Evolutionary conservation across 2,797 vertebrate genomes (phyloP).

Genomic region (Avahi laniger): DNA sequence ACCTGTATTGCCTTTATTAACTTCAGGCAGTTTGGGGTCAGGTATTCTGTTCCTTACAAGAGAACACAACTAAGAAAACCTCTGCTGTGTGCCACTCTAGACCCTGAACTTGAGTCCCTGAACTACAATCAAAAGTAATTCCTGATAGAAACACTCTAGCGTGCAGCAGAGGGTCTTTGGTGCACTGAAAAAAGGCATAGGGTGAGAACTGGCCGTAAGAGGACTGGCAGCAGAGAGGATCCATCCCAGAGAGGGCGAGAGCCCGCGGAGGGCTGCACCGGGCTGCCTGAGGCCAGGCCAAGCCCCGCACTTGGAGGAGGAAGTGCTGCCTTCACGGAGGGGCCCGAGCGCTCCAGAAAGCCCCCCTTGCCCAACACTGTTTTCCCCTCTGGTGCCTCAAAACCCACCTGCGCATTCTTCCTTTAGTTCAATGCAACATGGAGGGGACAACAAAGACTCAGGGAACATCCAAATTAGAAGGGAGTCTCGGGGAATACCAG

Average conservation of each 20-base stretch:
- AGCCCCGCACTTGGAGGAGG: background rate
- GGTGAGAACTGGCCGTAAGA: background rate
- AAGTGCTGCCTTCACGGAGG: background rate
- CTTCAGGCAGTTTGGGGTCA: background rate
- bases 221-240: background rate
- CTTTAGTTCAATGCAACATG: background rate
- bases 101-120: background rate
- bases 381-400: background rate
- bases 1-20: background rate
- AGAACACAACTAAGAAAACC: background rate
- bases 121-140: background rate
- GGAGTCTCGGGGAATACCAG: background rate
- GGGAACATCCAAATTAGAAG: background rate
- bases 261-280: rapidly evolving
- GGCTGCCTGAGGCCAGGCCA: background rate
- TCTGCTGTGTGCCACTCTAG: background rate
- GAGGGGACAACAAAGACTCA: background rate
- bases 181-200: background rate
- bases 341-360: background rate
- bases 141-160: background rate
- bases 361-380: background rate
- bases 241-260: background rate
- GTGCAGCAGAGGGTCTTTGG: background rate
- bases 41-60: background rate
- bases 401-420: background rate